A percentile compares a stretch with the other conserved stretches of the same genome.
Evolutionary conservation across 2,797 vertebrate species (phyloP).

Genomic region (Rhyacichthys aspro): DNA sequence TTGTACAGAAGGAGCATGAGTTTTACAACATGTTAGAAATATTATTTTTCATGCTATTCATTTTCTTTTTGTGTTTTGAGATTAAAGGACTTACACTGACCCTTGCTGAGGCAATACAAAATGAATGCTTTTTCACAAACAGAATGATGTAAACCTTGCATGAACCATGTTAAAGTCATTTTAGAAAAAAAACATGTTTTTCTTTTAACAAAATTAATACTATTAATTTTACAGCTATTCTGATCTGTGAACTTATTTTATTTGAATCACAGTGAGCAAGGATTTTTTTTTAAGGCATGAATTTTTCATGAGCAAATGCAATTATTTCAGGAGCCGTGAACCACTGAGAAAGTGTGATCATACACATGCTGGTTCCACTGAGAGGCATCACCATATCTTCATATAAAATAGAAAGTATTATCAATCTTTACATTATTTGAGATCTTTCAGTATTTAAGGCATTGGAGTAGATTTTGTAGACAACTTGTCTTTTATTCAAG

Average conservation of each 20-base stretch:
- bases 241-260: slow-evolving; percentile 10
- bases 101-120: slow-evolving; percentile 17
- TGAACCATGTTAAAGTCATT: slow-evolving; percentile 18
- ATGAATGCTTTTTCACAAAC: slow-evolving; percentile 36
- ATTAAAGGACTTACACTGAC: slow-evolving; percentile 40
- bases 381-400: too few species aligned
- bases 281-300: background rate
- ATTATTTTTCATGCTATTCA: slow-evolving; percentile 41
- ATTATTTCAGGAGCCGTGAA: background rate
- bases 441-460: too few species aligned
- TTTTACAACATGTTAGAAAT: slow-evolving; percentile 4
- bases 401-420: too few species aligned
- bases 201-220: slow-evolving; percentile 8
- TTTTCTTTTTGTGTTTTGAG: slow-evolving; percentile 30
- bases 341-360: too few species aligned
- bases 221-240: slow-evolving; percentile 8
- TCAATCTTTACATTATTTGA: too few species aligned
- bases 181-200: slow-evolving; percentile 14
- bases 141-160: slow-evolving; percentile 54
- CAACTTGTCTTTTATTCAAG: too few species aligned
- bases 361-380: too few species aligned
- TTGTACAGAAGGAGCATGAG: background rate
- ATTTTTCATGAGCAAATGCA: background rate
- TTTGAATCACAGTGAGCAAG: background rate
- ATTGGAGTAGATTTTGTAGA: too few species aligned